Percentiles rank a stretch among this genome's conserved stretches.
These are phyloP conservation scores for Lycocorax pyrrhopterus DNA, from an alignment of 2,113 vertebrate species.

Conservation along the genomic window DNA sequence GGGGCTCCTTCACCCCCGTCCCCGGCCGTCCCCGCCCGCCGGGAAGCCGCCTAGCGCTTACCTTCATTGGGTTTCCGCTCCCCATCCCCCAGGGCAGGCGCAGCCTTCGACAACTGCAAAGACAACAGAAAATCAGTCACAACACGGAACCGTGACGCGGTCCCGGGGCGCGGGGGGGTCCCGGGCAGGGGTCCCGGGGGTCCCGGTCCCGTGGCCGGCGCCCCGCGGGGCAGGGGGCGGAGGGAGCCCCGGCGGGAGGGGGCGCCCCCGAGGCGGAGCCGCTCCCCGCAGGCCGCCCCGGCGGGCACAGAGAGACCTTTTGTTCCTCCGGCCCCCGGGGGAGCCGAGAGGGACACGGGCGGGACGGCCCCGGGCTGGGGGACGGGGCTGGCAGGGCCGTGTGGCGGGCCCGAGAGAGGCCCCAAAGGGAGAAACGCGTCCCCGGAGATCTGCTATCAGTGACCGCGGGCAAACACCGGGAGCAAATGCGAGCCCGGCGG, in stretches of 20 bases:
- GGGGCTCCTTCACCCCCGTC: background rate
- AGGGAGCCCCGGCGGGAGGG: background rate
- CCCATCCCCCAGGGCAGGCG: conserved; percentile 71
- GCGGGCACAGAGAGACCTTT: background rate
- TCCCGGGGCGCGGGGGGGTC: background rate
- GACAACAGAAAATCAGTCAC: conserved; percentile 55
- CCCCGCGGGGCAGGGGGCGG: background rate
- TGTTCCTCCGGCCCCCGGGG: background rate
- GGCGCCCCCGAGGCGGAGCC: background rate
- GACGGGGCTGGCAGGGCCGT: background rate
- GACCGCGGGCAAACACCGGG: background rate
- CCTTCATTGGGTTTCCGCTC: conserved; percentile 70
- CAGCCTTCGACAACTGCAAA: conserved; percentile 75
- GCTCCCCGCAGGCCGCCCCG: background rate
- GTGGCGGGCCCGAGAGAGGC: background rate
- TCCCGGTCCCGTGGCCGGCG: background rate
- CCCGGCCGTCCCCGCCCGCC: background rate
- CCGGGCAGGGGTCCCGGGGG: background rate
- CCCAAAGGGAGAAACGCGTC: background rate
- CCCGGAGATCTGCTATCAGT: background rate
- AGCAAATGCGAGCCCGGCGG: background rate
- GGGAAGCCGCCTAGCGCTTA: conserved; percentile 52
- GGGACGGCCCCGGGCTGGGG: background rate
- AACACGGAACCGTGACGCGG: background rate
- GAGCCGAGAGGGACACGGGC: background rate